Conservation (phyloP, 2,113 vertebrate genomes). For the Monopterus albus region DNA sequence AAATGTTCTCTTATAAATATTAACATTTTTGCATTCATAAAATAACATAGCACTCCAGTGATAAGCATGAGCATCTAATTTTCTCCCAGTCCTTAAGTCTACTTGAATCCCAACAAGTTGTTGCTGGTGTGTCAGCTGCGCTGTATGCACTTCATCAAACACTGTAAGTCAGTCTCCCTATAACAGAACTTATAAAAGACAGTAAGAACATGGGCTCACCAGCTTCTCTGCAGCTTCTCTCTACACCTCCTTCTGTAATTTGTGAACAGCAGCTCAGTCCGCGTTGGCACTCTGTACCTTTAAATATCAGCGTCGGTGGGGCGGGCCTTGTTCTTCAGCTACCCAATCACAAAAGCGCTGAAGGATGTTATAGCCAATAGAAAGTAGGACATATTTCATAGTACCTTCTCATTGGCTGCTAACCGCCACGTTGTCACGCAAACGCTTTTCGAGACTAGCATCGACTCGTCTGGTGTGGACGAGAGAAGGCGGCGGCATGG, state of each 20-base stretch:
- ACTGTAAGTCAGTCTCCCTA: neutral
- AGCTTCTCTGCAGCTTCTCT: neutral
- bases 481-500: too few species aligned
- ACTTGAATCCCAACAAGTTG: neutral
- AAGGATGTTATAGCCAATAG: conserved; percentile 41
- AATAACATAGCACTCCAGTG: neutral
- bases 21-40: neutral
- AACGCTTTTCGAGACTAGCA: conserved; percentile 31
- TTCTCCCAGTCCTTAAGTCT: too few species aligned
- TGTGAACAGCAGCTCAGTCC: conserved; percentile 7
- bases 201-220: conserved; percentile 51
- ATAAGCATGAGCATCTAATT: neutral
- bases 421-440: conserved; percentile 86
- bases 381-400: neutral
- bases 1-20: too few species aligned
- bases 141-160: neutral
- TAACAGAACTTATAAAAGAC: neutral
- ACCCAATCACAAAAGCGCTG: conserved; percentile 44
- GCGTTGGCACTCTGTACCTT: conserved; percentile 73
- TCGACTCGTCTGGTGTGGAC: too few species aligned
- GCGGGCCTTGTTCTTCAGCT: conserved; percentile 23
- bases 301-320: conserved; percentile 58
- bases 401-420: conserved; percentile 68
- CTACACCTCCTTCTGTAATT: neutral
- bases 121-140: neutral